Conservation (phyloP, 2,888 invertebrate genomes). For the Aphrophora alni region DNA sequence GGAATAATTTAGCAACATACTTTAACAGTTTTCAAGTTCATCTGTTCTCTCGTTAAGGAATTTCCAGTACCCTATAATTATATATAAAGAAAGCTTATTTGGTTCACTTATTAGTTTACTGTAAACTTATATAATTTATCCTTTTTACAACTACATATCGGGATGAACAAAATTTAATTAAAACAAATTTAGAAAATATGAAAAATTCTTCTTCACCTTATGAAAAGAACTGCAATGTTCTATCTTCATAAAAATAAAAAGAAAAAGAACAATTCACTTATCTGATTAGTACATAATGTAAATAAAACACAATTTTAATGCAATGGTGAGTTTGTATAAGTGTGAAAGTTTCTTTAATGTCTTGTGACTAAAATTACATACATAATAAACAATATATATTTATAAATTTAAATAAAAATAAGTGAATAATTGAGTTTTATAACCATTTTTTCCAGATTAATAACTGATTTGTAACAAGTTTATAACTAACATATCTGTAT, state of each 20-base stretch:
- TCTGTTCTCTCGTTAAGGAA: neutral
- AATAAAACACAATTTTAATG: neutral
- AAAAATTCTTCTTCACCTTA: neutral
- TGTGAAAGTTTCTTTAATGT: neutral
- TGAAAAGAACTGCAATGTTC: neutral
- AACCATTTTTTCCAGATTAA: no score
- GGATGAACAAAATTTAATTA: neutral
- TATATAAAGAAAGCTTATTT: neutral
- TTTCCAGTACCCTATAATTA: neutral
- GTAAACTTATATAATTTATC: no score
- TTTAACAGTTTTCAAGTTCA: neutral
- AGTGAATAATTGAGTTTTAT: no score
- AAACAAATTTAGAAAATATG: neutral
- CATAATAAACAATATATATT: no score
- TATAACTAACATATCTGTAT: no score
- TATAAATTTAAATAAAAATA: no score
- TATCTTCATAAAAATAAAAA: neutral
- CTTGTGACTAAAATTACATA: no score
- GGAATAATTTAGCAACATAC: neutral
- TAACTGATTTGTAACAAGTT: no score
- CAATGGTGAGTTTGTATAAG: neutral
- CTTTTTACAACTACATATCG: neutral
- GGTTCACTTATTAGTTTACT: neutral
- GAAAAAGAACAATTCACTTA: neutral
- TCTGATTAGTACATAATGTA: no score